Base-by-base conservation (phyloP, 1,140 invertebrate genomes). In the Rhynchophorus ferrugineus region DNA sequence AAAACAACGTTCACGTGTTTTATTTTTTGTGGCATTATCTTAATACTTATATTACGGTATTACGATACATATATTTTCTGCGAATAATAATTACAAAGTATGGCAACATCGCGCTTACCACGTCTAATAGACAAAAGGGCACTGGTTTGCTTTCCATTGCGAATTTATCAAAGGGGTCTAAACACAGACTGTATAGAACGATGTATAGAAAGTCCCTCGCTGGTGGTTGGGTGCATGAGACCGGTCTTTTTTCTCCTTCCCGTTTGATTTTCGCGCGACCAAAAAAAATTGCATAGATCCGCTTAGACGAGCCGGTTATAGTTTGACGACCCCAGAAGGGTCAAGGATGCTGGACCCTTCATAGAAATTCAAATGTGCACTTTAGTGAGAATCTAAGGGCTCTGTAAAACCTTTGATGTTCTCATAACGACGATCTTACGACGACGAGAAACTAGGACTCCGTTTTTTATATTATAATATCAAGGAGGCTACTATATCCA, bases 71-170 rank as follows among this genome's bases (percentile, higher is more conserved):
- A n/a, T n/a, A n/a, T n/a, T n/a, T n/a, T n/a, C n/a, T n/a, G n/a
- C n/a, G n/a, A n/a, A n/a, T n/a, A n/a, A n/a, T n/a, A 29, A 29
- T 42, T 42, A 3, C 5, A n/a, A 9, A 19, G 22, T 22, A 1
- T 21, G 45, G 45, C 45, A 48, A 48, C 45, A 17, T 7, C 11
- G 44, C 17, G 9, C 19, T 19, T 9, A 17, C 13, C 7, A 19
- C 44, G 47, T 51, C 45, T 57, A 52, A 51, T 57, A 57, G 56
- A 57, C 56, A 57, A 57, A 57, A 53, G 56, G 39, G 48, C 46
- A 53, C 38, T 34, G 45, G 45, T 37, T 34, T 35, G 44, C 49
- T 57, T 51, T 50, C 56, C 49, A 44, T 53, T 44, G 56, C 56
- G 49, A 53, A 53, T 57, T 53, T 53, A 18, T 22, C 44, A 46